Evolutionary conservation across 2,113 vertebrate species (phyloP).

Genomic region (Falco punctatus): DNA sequence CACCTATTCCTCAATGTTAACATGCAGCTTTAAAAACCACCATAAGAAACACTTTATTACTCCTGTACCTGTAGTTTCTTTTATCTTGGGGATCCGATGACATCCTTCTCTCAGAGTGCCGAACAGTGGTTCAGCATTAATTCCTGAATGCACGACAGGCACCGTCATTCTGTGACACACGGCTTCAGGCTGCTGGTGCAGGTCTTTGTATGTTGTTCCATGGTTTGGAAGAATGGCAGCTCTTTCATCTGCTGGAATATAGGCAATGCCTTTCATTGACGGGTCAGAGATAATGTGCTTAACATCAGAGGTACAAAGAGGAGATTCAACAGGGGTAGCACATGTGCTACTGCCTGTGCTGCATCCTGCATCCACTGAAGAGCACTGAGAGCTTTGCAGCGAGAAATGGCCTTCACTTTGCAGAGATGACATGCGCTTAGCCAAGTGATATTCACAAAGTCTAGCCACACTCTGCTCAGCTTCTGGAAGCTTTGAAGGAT

Average conservation of each 20-base stretch:
- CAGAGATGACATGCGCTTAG: constrained; percentile 93
- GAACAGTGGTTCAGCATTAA: constrained; percentile 87
- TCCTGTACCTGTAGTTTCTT: constrained; percentile 99
- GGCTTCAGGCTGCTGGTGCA: constrained; percentile 86
- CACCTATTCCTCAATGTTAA: background rate
- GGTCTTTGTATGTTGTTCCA: constrained; percentile 79
- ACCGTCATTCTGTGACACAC: constrained; percentile 86
- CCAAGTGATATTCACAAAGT: constrained; percentile 90
- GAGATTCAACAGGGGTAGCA: constrained; percentile 90
- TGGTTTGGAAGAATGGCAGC: constrained; percentile 79
- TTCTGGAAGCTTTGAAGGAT: constrained; percentile 79
- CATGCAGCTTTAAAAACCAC: background rate
- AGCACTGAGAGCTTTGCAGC: constrained; percentile 94
- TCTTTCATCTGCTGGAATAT: constrained; percentile 85
- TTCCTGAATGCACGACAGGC: constrained; percentile 86
- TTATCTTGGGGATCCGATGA: constrained; percentile 95
- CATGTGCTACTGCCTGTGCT: constrained; percentile 92
- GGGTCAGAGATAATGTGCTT: constrained; percentile 86
- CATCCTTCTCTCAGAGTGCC: constrained; percentile 86
- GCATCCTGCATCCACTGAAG: constrained; percentile 94
- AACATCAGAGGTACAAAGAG: constrained; percentile 85
- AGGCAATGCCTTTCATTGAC: constrained; percentile 82
- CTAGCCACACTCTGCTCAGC: constrained; percentile 82
- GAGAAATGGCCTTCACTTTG: constrained; percentile 93
- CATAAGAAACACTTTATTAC: constrained; percentile 42